A percentile compares a stretch with the other conserved stretches of the same genome.
Conservation (phyloP, 1,140 invertebrate genomes). For the Cepaea nemoralis region DNA sequence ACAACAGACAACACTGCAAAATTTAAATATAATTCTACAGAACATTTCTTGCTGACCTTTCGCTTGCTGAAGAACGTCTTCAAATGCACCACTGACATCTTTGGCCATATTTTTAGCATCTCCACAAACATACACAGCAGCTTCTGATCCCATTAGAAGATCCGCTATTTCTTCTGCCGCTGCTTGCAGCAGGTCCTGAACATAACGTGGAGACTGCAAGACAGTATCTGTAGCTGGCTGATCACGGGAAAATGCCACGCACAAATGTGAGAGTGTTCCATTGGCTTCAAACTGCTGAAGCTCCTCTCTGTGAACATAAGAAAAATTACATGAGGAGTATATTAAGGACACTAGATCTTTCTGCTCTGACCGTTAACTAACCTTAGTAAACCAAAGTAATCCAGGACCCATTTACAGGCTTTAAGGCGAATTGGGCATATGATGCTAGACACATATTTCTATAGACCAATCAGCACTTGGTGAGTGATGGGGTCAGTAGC, state of each 20-base stretch:
- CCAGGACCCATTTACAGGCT: too few relatives aligned
- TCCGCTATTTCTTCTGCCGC: conserved; percentile 55
- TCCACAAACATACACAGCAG: conserved; percentile 72
- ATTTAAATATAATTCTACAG: too few relatives aligned
- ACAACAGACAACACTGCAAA: neutral
- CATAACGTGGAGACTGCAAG: conserved; percentile 64
- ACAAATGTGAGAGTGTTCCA: conserved; percentile 66
- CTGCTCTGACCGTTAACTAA: too few relatives aligned
- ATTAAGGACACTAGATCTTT: too few relatives aligned
- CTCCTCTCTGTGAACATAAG: conserved; percentile 70
- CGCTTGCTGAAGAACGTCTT: conserved; percentile 56
- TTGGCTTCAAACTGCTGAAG: conserved; percentile 59
- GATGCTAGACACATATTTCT: too few relatives aligned
- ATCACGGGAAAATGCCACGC: conserved; percentile 71
- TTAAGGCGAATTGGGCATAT: too few relatives aligned
- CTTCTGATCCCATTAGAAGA: conserved; percentile 59
- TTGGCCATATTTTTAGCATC: conserved; percentile 74
- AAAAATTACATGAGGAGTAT: too few relatives aligned
- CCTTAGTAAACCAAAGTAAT: too few relatives aligned
- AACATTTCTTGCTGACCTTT: conserved; percentile 63
- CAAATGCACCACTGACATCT: conserved; percentile 71
- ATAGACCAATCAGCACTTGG: too few relatives aligned
- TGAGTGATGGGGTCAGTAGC: too few relatives aligned
- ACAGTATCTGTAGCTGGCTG: conserved; percentile 33
- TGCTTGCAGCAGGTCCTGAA: conserved; percentile 70